These are phyloP conservation scores for Crypturellus undulatus DNA, from an alignment of 2,113 vertebrate species.

Conservation along the genomic window DNA sequence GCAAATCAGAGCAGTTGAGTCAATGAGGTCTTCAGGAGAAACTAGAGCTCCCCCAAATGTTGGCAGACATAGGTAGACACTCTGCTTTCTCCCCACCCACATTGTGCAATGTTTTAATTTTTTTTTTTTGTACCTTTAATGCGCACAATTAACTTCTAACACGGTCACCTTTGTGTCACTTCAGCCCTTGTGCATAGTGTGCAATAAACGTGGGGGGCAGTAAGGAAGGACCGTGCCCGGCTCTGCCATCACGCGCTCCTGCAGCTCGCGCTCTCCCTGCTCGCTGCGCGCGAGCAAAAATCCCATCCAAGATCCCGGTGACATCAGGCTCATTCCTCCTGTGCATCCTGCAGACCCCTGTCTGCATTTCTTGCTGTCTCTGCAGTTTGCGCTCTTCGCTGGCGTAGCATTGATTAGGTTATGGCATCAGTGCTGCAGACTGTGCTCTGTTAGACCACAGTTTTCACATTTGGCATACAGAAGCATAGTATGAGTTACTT, in stretches of 20 bases:
- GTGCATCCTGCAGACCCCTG: not conserved
- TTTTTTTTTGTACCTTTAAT: not conserved
- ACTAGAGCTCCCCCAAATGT: conserved; percentile 1
- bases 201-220: not conserved
- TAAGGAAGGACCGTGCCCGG: not conserved
- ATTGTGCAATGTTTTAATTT: not conserved
- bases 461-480: not conserved
- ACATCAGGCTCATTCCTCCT: not conserved
- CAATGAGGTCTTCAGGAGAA: not conserved
- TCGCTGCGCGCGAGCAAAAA: not conserved
- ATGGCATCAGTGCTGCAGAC: not conserved
- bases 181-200: not conserved
- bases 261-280: not conserved
- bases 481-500: not conserved
- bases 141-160: not conserved
- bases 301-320: not conserved
- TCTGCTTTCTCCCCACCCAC: rapidly evolving
- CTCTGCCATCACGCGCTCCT: not conserved
- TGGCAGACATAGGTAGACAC: conserved; percentile 23
- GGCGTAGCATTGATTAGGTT: not conserved
- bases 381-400: not conserved
- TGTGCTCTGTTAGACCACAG: not conserved
- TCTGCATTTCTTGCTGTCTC: not conserved
- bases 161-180: not conserved
- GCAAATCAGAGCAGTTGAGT: not conserved